Evolutionary conservation across 1,140 invertebrate species (phyloP).

Genomic region (Brevipalpus yothersi): DNA sequence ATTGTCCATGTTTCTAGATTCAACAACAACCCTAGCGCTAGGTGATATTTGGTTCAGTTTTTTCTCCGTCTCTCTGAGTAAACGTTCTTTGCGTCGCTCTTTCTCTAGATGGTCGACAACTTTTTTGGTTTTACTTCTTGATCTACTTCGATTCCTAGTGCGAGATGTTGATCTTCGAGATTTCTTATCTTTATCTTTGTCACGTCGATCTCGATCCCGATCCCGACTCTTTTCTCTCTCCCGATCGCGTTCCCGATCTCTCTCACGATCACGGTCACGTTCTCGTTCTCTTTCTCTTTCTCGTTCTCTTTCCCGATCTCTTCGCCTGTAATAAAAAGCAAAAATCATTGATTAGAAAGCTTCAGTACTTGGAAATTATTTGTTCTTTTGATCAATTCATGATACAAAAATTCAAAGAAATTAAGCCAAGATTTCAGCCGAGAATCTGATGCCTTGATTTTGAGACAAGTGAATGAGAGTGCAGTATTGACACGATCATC

Average conservation of each 20-base stretch:
- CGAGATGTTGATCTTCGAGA: not conserved
- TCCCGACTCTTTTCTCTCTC: not conserved
- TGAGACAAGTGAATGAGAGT: too few relatives aligned
- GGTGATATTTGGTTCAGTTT: not conserved
- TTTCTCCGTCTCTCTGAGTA: not conserved
- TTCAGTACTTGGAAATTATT: too few relatives aligned
- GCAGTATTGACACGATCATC: too few relatives aligned
- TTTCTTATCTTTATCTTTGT: not conserved
- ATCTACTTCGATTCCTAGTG: not conserved
- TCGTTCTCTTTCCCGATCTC: not conserved
- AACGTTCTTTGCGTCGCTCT: not conserved
- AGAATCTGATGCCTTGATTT: too few relatives aligned
- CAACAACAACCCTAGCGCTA: not conserved
- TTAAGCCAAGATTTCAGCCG: too few relatives aligned
- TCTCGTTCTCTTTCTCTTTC: constrained; percentile 6
- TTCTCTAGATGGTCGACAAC: not conserved
- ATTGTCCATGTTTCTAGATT: not conserved
- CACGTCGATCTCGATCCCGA: not conserved
- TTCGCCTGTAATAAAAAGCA: too few relatives aligned
- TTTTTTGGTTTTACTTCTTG: not conserved
- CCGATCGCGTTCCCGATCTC: not conserved
- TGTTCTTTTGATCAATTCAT: too few relatives aligned
- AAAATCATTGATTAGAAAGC: too few relatives aligned
- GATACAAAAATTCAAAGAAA: too few relatives aligned
- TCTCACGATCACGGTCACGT: not conserved